Percentiles rank a stretch among this genome's conserved stretches.
phyloP scores from a whole-genome alignment of 1,140 invertebrate genomes.

The Nixonia krombeini region DNA sequence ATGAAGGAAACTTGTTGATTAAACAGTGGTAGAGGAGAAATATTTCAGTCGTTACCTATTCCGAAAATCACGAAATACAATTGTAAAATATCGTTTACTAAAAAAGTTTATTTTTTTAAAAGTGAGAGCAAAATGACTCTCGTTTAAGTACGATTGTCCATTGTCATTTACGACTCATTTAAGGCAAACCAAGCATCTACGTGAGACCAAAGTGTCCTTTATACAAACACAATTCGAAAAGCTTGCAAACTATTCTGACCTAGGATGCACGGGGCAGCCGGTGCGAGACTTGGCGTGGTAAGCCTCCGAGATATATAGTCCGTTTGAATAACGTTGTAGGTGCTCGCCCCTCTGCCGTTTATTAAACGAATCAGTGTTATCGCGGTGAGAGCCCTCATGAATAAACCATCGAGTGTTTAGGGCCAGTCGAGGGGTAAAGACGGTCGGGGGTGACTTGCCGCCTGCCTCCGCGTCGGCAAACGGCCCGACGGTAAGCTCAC shows the following conservation, averaged over 20 bases:
- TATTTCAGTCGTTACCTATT: too few species aligned
- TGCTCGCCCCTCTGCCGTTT: constrained; percentile 56
- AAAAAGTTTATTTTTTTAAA: too few species aligned
- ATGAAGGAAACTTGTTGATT: too few species aligned
- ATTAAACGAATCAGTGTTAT: constrained; percentile 71
- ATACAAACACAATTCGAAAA: constrained; percentile 19
- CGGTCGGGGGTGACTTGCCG: constrained; percentile 34
- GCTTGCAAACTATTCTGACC: constrained; percentile 24
- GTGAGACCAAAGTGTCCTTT: not conserved
- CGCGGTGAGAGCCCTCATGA: constrained; percentile 67
- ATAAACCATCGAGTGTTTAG: constrained; percentile 70
- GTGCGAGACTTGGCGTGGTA: constrained; percentile 56
- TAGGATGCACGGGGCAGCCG: constrained; percentile 10
- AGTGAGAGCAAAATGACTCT: constrained; percentile 2
- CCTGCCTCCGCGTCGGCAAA: constrained; percentile 7
- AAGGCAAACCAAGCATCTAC: not conserved
- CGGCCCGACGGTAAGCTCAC: constrained; percentile 52
- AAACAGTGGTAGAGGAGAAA: too few species aligned
- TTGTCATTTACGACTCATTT: not conserved
- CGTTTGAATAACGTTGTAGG: constrained; percentile 64
- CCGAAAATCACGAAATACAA: too few species aligned
- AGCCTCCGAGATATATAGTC: constrained; percentile 64
- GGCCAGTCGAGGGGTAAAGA: constrained; percentile 50
- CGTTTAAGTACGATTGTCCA: constrained; percentile 3
- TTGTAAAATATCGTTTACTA: too few species aligned